These are phyloP conservation scores for Lophotis ruficrista DNA, from an alignment of 2,113 vertebrate genomes.

Conservation along the genomic window DNA sequence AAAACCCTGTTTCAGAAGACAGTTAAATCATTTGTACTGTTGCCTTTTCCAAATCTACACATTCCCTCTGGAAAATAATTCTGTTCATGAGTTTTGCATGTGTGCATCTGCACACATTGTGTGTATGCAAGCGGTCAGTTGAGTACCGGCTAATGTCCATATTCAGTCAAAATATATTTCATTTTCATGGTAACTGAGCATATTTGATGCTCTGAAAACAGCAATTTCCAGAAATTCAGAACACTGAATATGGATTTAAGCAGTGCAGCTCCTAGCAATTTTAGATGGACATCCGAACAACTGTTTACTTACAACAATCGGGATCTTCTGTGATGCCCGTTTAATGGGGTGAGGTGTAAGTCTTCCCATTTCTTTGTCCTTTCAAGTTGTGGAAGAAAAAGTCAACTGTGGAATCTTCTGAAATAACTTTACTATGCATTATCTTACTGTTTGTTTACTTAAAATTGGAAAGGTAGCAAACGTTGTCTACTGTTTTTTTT, in stretches of 20 bases:
- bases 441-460: not conserved
- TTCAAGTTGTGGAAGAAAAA: not conserved
- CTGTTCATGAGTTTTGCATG: not conserved
- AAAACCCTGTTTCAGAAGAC: not conserved
- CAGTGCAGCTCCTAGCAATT: not conserved
- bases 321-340: not conserved
- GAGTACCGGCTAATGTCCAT: not conserved
- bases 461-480: not conserved
- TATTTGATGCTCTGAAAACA: not conserved
- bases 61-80: not conserved
- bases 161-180: not conserved
- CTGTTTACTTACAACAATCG: not conserved
- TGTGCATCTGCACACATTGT: not conserved
- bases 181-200: not conserved
- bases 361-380: not conserved
- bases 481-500: not conserved
- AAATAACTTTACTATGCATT: not conserved
- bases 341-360: not conserved
- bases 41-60: not conserved
- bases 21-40: not conserved
- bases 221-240: not conserved
- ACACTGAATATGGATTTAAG: not conserved
- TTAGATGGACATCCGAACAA: not conserved
- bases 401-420: not conserved
- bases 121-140: not conserved